Evolutionary conservation across 1,140 invertebrate genomes (phyloP).

Genomic region (Drosophila mauritiana): DNA sequence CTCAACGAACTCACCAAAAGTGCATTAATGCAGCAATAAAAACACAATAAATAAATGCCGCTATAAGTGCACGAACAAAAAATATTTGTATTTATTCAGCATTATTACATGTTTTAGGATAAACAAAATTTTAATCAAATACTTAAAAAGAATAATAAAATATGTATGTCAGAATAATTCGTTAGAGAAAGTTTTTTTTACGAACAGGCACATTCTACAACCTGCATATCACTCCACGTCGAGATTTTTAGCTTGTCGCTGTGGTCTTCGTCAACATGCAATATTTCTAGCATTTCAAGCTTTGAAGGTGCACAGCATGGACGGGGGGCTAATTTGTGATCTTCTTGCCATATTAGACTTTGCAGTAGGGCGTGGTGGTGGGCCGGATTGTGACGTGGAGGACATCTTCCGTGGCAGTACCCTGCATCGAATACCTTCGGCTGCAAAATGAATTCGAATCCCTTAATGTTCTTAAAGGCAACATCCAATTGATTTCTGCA

Average conservation of each 20-base stretch:
- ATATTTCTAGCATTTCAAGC: constrained; percentile 88
- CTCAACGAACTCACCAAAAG: too few relatives aligned
- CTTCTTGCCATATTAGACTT: constrained; percentile 88
- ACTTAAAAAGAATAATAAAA: too few relatives aligned
- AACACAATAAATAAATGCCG: too few relatives aligned
- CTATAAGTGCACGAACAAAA: too few relatives aligned
- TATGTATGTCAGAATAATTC: too few relatives aligned
- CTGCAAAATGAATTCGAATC: constrained; percentile 89
- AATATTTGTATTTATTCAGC: too few relatives aligned
- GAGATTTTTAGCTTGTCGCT: constrained; percentile 88
- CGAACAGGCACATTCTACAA: constrained; percentile 90
- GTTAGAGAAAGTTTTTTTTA: constrained; percentile 59
- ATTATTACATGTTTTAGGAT: too few relatives aligned
- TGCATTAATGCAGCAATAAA: too few relatives aligned
- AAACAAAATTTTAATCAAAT: too few relatives aligned
- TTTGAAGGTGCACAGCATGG: constrained; percentile 91
- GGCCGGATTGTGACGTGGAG: constrained; percentile 88
- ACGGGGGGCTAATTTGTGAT: constrained; percentile 86
- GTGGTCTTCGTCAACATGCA: constrained; percentile 88
- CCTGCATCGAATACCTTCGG: constrained; percentile 90
- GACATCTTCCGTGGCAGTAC: constrained; percentile 90
- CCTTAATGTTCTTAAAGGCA: constrained; percentile 88
- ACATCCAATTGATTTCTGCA: constrained; percentile 89
- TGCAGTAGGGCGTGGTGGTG: constrained; percentile 91
- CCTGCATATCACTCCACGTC: constrained; percentile 90